Percentiles rank a stretch among this genome's conserved stretches.
phyloP scores from a whole-genome alignment of 2,888 invertebrate species.

The Agriopis marginaria region DNA sequence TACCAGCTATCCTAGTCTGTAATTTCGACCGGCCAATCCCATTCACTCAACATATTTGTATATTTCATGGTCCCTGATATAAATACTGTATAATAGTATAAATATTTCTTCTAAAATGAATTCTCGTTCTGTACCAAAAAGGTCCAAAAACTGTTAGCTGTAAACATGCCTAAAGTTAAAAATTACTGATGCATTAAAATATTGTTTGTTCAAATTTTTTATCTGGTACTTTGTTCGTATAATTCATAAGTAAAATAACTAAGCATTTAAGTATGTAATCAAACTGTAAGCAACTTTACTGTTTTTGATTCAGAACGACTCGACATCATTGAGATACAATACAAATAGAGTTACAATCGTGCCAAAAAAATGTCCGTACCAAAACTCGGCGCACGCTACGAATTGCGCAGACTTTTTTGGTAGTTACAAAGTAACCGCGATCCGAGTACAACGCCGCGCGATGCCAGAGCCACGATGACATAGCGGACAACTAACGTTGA shows the following conservation, averaged over 20 bases:
- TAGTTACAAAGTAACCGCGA: too few relatives aligned
- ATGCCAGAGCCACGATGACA: too few relatives aligned
- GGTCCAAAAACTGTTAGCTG: background rate
- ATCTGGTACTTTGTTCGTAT: background rate
- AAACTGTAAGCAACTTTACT: background rate
- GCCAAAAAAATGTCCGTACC: too few relatives aligned
- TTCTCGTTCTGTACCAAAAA: constrained; percentile 33
- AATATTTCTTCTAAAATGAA: constrained; percentile 43
- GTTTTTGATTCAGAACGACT: background rate
- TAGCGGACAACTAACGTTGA: too few relatives aligned
- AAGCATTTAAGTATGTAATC: background rate
- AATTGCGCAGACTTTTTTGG: too few relatives aligned
- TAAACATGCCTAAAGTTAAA: background rate
- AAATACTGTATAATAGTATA: constrained; percentile 52
- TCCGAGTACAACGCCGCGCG: too few relatives aligned
- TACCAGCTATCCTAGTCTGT: too few relatives aligned
- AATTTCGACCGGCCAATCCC: too few relatives aligned
- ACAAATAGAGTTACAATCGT: too few relatives aligned
- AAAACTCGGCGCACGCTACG: too few relatives aligned
- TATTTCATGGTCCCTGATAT: constrained; percentile 60
- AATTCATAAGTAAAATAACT: background rate
- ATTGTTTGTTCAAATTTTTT: background rate
- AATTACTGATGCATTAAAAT: background rate
- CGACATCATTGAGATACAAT: background rate
- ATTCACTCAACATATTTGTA: constrained; percentile 47